These are phyloP conservation scores for Harpagoxenus sublaevis DNA, from an alignment of 2,888 invertebrate species.

Conservation along the genomic window DNA sequence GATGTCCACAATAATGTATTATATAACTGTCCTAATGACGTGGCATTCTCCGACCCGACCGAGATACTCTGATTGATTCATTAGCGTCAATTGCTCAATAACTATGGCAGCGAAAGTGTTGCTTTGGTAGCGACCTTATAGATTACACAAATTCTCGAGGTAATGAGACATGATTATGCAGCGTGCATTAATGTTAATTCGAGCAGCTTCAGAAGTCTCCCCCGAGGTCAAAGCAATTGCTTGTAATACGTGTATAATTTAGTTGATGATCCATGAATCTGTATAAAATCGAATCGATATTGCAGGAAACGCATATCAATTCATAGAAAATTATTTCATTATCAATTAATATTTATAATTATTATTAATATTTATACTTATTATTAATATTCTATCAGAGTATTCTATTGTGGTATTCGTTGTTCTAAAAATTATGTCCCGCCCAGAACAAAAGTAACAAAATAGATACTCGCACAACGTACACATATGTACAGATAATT, in stretches of 20 bases:
- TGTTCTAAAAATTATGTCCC: not conserved
- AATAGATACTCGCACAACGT: not conserved
- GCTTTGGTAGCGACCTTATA: conserved; percentile 76
- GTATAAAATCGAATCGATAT: not conserved
- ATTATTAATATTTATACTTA: not conserved
- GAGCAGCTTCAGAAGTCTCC: conserved; percentile 60
- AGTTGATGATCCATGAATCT: conserved; percentile 21
- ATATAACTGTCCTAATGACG: conserved; percentile 59
- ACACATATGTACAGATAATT: not conserved
- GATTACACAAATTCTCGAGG: conserved; percentile 78
- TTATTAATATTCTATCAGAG: conserved; percentile 8
- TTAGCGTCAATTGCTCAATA: conserved; percentile 82
- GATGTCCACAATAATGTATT: not conserved
- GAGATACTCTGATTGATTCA: conserved; percentile 79
- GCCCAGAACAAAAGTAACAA: not conserved
- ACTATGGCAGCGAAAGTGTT: conserved; percentile 76
- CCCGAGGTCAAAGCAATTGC: conserved; percentile 69
- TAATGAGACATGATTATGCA: conserved; percentile 75
- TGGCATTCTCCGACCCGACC: conserved; percentile 68
- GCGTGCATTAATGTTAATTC: conserved; percentile 78
- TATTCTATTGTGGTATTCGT: not conserved
- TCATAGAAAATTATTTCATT: conserved; percentile 1
- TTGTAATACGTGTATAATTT: conserved; percentile 29
- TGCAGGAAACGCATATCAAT: not conserved
- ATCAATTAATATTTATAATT: not conserved